A percentile compares a stretch with the other conserved stretches of the same genome.
Evolutionary conservation across 2,113 vertebrate genomes (phyloP).

Genomic region (rabbit (Oryctolagus cuniculus)): DNA sequence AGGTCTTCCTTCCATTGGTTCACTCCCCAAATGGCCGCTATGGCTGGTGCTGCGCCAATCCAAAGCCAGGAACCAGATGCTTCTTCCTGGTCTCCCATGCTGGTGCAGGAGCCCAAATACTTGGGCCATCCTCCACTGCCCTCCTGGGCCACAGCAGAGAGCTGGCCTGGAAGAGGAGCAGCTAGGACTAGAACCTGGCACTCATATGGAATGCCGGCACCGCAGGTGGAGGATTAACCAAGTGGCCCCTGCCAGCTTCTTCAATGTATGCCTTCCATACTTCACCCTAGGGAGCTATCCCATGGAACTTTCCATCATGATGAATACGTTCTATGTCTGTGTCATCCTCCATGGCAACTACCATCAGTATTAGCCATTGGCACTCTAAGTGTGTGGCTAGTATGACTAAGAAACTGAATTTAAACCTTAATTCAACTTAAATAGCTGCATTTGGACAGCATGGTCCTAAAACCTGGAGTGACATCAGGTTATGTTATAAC

Average conservation of each 20-base stretch:
- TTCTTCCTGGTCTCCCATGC: too few species aligned
- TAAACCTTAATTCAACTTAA: background rate
- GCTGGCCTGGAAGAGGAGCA: too few species aligned
- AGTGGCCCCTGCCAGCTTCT: background rate
- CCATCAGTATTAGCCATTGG: background rate
- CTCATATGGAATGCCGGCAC: too few species aligned
- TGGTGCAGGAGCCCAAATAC: too few species aligned
- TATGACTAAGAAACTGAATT: slow-evolving; percentile 27
- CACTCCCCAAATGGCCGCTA: too few species aligned
- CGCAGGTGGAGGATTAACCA: too few species aligned
- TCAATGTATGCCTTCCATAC: background rate
- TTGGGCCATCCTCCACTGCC: too few species aligned
- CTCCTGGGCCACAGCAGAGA: too few species aligned
- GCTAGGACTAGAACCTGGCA: too few species aligned
- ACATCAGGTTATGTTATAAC: background rate
- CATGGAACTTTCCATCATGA: background rate
- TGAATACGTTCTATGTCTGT: background rate
- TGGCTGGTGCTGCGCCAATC: too few species aligned
- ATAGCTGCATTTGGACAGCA: background rate
- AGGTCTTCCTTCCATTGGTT: too few species aligned
- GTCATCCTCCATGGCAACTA: background rate
- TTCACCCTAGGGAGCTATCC: background rate
- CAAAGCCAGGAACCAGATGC: too few species aligned
- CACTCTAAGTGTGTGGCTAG: background rate
- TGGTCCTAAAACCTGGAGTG: background rate